Evolutionary conservation across 1,140 invertebrate genomes (phyloP).

Genomic region (Drosophila grimshawi): DNA sequence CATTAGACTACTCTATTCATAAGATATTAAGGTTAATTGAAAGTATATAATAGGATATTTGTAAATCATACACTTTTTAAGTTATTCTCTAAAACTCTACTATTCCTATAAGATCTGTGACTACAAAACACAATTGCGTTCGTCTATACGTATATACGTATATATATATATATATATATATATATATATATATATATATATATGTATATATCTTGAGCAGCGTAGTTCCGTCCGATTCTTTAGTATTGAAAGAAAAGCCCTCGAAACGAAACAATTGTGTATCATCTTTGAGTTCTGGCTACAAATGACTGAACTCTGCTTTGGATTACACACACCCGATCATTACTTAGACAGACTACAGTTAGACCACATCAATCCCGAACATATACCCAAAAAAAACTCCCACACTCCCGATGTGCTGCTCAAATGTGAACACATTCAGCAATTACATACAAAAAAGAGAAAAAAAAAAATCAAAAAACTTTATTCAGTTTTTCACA

Average conservation of each 20-base stretch:
- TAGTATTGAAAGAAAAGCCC: constrained; percentile 3
- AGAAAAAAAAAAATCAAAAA: constrained; percentile 27
- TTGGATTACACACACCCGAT: constrained; percentile 38
- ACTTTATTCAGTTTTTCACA: constrained; percentile 67
- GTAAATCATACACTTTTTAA: too few species aligned
- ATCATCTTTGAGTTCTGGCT: constrained; percentile 6
- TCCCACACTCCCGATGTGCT: constrained; percentile 27
- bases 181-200: too few species aligned
- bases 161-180: too few species aligned
- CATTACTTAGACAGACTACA: constrained; percentile 59
- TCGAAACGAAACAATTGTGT: constrained; percentile 21
- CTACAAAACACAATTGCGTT: too few species aligned
- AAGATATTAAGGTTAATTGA: too few species aligned
- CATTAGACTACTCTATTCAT: too few species aligned
- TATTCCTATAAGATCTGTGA: too few species aligned
- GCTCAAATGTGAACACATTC: constrained; percentile 70
- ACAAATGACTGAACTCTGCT: constrained; percentile 25
- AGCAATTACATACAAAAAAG: constrained; percentile 55
- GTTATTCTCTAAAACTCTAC: too few species aligned
- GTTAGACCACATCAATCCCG: constrained; percentile 57
- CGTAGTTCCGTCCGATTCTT: neutral
- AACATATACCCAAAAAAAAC: constrained; percentile 28
- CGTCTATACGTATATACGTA: too few species aligned
- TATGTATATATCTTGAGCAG: constrained; percentile 1
- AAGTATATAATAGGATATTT: too few species aligned